phyloP scores from a whole-genome alignment of 1,140 invertebrate genomes.

The Eurosta solidaginis region DNA sequence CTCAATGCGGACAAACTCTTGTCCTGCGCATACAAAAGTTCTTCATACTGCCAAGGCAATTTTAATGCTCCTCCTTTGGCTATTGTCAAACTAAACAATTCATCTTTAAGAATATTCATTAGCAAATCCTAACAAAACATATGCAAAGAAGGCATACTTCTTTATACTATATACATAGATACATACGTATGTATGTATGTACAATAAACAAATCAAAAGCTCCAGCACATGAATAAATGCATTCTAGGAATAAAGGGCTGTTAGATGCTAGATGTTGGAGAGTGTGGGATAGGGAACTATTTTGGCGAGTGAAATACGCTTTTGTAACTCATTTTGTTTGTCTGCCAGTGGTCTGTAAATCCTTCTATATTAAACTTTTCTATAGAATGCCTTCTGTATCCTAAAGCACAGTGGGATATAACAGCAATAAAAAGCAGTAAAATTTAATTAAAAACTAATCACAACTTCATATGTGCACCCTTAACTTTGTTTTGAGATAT shows the following conservation, averaged over 20 bases:
- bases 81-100: conserved; percentile 34
- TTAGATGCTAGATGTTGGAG: not conserved
- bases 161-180: too few relatives aligned
- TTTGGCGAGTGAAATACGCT: not conserved
- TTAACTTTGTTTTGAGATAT: too few relatives aligned
- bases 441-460: too few relatives aligned
- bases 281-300: not conserved
- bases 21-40: not conserved
- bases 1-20: not conserved
- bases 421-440: too few relatives aligned
- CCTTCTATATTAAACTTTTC: not conserved
- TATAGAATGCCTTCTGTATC: too few relatives aligned
- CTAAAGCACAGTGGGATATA: too few relatives aligned
- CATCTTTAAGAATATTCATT: conserved; percentile 54
- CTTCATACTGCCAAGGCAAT: not conserved
- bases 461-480: too few relatives aligned
- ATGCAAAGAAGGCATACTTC: not conserved
- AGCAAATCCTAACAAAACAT: conserved; percentile 38
- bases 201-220: not conserved
- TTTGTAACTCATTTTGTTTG: not conserved
- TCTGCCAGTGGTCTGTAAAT: not conserved
- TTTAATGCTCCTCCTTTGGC: not conserved
- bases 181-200: not conserved
- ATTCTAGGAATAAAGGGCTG: not conserved
- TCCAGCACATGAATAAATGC: conserved; percentile 1